Conservation (phyloP, 2,113 vertebrate species). For the Trinectes maculatus region DNA sequence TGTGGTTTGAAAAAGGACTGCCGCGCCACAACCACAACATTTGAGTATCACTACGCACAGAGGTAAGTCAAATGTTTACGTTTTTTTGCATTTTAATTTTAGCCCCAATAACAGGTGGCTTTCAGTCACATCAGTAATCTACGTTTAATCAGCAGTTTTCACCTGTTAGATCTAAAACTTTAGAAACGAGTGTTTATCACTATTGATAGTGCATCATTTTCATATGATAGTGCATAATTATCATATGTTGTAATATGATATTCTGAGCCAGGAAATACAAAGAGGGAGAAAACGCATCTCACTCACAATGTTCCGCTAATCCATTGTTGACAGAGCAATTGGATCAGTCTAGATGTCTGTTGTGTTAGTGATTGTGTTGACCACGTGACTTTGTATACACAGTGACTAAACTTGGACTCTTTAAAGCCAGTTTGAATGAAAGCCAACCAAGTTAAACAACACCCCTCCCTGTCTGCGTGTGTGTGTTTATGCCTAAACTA, state of each 20-base stretch:
- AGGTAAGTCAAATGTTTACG: conserved; percentile 49
- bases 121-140: background rate
- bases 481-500: too few relatives aligned
- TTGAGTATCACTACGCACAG: conserved; percentile 11
- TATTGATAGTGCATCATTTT: background rate
- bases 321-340: conserved; percentile 39
- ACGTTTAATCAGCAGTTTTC: background rate
- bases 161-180: too few relatives aligned
- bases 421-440: conserved; percentile 25
- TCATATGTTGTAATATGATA: too few relatives aligned
- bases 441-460: conserved; percentile 17
- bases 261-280: too few relatives aligned
- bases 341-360: conserved; percentile 67
- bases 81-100: background rate
- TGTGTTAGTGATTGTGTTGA: conserved; percentile 41
- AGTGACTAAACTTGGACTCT: conserved; percentile 50
- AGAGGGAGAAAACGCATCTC: background rate
- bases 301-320: conserved; percentile 41
- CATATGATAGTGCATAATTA: background rate
- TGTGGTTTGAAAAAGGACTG: conserved; percentile 39
- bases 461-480: too few relatives aligned
- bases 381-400: conserved; percentile 46
- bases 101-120: background rate
- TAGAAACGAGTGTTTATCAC: too few relatives aligned
- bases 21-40: conserved; percentile 31